Conservation (phyloP, 2,888 invertebrate species). For the Cosmia trapezina region DNA sequence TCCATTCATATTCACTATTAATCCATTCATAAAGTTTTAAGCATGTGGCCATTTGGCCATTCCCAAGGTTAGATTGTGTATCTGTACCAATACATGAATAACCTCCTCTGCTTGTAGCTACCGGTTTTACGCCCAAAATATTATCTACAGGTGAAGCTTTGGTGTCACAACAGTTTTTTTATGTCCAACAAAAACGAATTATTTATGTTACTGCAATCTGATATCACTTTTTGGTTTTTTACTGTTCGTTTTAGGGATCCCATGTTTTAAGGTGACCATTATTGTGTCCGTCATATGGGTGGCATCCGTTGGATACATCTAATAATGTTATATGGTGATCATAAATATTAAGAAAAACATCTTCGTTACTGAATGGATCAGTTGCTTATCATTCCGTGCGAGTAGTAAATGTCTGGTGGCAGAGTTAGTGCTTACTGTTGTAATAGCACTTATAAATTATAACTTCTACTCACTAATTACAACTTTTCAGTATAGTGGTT, state of each 20-base stretch:
- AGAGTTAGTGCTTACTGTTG: constrained; percentile 19
- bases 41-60: constrained; percentile 75
- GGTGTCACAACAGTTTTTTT: constrained; percentile 78
- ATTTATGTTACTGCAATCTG: constrained; percentile 75
- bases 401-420: constrained; percentile 35
- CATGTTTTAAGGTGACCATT: constrained; percentile 49
- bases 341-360: constrained; percentile 51
- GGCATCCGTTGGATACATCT: constrained; percentile 44
- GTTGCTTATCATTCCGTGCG: constrained; percentile 40
- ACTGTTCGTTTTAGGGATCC: constrained; percentile 48
- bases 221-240: constrained; percentile 68
- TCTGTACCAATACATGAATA: constrained; percentile 72
- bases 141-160: constrained; percentile 77
- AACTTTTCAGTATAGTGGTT: background rate
- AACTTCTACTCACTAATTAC: constrained; percentile 12
- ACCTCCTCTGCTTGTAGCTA: constrained; percentile 77
- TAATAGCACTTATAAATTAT: constrained; percentile 34
- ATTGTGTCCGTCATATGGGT: constrained; percentile 51
- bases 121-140: constrained; percentile 84
- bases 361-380: constrained; percentile 44
- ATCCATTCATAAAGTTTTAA: constrained; percentile 79
- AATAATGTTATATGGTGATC: constrained; percentile 39
- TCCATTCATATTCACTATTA: constrained; percentile 78
- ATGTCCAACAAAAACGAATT: constrained; percentile 74
- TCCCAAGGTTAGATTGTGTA: constrained; percentile 78